phyloP scores from a whole-genome alignment of 2,113 vertebrate genomes.

The Stomatorhinus ivindoensis region DNA sequence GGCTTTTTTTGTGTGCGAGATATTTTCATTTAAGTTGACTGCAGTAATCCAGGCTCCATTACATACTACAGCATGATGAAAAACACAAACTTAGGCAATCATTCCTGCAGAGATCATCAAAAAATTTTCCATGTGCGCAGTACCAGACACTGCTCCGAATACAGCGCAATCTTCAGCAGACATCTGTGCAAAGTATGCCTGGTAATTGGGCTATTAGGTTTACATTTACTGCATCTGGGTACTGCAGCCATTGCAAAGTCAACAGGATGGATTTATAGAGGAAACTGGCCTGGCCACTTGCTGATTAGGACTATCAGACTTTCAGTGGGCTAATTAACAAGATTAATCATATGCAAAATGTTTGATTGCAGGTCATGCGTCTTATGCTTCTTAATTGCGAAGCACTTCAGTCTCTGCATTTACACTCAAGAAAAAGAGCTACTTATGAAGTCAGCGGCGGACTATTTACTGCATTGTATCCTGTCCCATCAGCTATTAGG shows the following conservation, averaged over 20 bases:
- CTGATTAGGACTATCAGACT: conserved; percentile 51
- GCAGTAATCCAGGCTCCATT: background rate
- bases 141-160: background rate
- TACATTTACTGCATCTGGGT: conserved; percentile 20
- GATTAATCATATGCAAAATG: conserved; percentile 53
- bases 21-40: background rate
- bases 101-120: background rate
- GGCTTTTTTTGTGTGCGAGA: too few species aligned
- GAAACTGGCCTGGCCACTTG: conserved; percentile 13
- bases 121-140: background rate
- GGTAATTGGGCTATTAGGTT: conserved; percentile 13
- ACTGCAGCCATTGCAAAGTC: conserved; percentile 42
- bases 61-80: background rate
- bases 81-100: background rate
- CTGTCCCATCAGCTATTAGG: conserved; percentile 1
- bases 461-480: conserved; percentile 10
- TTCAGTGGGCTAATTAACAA: conserved; percentile 54
- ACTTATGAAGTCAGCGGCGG: conserved; percentile 9
- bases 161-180: background rate
- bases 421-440: conserved; percentile 36
- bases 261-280: conserved; percentile 9
- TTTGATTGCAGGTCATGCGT: conserved; percentile 36
- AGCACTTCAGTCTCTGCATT: conserved; percentile 31
- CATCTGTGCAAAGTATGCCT: background rate
- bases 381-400: conserved; percentile 29